phyloP scores from a whole-genome alignment of 2,797 vertebrate genomes.

The Chelon labrosus region DNA sequence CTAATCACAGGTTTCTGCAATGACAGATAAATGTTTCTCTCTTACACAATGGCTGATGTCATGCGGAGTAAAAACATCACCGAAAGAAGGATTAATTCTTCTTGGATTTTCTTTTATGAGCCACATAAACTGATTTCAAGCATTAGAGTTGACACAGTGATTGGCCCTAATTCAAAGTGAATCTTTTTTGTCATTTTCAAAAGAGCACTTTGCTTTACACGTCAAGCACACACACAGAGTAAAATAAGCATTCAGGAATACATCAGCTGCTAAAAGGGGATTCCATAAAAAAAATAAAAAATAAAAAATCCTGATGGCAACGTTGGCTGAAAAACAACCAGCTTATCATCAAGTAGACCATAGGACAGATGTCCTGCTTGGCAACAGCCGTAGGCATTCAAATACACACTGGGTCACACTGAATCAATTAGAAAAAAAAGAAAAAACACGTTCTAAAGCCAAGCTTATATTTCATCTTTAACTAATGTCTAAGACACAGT shows the following conservation, averaged over 20 bases:
- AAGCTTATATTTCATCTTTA: conserved; percentile 10
- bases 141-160: conserved; percentile 5
- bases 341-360: conserved; percentile 71
- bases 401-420: conserved; percentile 12
- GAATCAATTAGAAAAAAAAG: neutral
- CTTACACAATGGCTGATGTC: neutral
- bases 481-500: neutral
- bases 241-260: conserved; percentile 18
- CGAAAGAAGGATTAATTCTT: conserved; percentile 5
- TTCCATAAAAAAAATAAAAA: conserved; percentile 31
- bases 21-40: neutral
- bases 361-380: conserved; percentile 20
- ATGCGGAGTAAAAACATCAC: conserved; percentile 14
- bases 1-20: conserved; percentile 22
- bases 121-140: conserved; percentile 22
- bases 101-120: conserved; percentile 6
- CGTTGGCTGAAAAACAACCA: conserved; percentile 53
- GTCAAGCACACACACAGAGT: neutral
- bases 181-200: conserved; percentile 15
- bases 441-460: too few relatives aligned
- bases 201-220: conserved; percentile 1
- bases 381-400: conserved; percentile 18
- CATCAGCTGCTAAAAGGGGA: conserved; percentile 55
- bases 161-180: conserved; percentile 16
- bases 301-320: conserved; percentile 65